phyloP scores from a whole-genome alignment of 2,113 vertebrate species.

The Salvelinus fontinalis region DNA sequence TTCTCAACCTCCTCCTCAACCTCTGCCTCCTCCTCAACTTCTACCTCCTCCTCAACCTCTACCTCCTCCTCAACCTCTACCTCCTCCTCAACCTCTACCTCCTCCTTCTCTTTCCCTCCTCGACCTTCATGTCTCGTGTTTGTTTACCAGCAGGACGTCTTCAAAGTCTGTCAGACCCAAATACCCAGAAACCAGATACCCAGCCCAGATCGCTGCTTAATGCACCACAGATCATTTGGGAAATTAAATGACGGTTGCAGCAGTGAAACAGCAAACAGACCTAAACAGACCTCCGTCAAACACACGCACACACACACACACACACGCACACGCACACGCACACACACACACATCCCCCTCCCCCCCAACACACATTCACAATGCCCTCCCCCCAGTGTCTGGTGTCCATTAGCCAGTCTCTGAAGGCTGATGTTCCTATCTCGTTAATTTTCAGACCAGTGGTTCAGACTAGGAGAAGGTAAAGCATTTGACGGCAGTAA shows the following conservation, averaged over 20 bases:
- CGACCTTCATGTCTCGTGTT: conserved; percentile 28
- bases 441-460: conserved; percentile 29
- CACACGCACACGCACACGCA: neutral
- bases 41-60: too few relatives aligned
- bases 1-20: too few relatives aligned
- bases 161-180: conserved; percentile 60
- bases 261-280: conserved; percentile 54
- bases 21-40: too few relatives aligned
- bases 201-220: conserved; percentile 47
- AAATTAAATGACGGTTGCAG: conserved; percentile 55
- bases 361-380: neutral
- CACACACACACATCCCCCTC: neutral
- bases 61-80: too few relatives aligned
- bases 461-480: conserved; percentile 7
- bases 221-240: conserved; percentile 57
- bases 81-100: too few relatives aligned
- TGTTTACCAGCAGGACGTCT: conserved; percentile 55
- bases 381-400: neutral
- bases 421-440: conserved; percentile 21
- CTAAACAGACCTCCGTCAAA: neutral
- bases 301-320: neutral
- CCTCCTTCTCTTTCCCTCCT: too few relatives aligned
- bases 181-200: conserved; percentile 10
- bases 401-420: conserved; percentile 27
- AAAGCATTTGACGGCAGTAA: conserved; percentile 10